Evolutionary conservation across 2,797 vertebrate genomes (phyloP), one percentile per base, ranked within the genome.

Genomic region (Coccyzus lansbergi): DNA sequence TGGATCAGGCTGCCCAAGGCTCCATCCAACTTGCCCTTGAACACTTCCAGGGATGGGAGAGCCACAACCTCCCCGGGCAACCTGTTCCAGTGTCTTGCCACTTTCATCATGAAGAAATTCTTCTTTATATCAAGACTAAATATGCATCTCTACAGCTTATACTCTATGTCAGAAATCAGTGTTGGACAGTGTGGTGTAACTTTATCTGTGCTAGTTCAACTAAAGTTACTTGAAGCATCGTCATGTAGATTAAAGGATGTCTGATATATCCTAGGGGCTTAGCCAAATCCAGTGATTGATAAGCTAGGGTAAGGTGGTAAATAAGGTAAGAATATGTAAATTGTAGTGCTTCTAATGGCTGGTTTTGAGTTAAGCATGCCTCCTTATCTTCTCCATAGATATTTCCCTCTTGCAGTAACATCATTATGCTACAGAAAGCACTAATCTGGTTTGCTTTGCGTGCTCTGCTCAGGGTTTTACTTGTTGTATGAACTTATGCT

Each of bases 371-470:
- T 65, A 38, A 79, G 6, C 16, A 6, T 25, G 51, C 42, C 38
- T 69, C 22, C 13, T 82, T 51, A 42, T 58, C 59, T 63, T 42
- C 13, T 11, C 59, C n/a, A 1, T 4, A 53, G 70, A 8, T 62
- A 26, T n/a, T 33, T 87, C 69, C 31, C 18, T 64, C 21, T 49
- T 49, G 25, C 69, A 63, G 21, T 46, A 63, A 25, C 17, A 65
- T 22, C 18, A 14, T 68, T 31, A 59, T 34, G n/a, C 38, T 28
- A 12, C 25, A 46, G 69, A 16, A 68, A 88, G 42, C 52, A 38
- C 55, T 88, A 44, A 84, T 81, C 64, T 94, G 72, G 65, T 59
- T 75, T 95, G 93, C 40, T 91, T 71, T 76, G 62, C 72, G 26
- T 33, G 72, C 63, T 44, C 29, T 75, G 70, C 92, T 77, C 1